These are phyloP conservation scores for Cataglyphis rosenhaueri DNA, from an alignment of 2,888 invertebrate genomes.

Conservation along the genomic window DNA sequence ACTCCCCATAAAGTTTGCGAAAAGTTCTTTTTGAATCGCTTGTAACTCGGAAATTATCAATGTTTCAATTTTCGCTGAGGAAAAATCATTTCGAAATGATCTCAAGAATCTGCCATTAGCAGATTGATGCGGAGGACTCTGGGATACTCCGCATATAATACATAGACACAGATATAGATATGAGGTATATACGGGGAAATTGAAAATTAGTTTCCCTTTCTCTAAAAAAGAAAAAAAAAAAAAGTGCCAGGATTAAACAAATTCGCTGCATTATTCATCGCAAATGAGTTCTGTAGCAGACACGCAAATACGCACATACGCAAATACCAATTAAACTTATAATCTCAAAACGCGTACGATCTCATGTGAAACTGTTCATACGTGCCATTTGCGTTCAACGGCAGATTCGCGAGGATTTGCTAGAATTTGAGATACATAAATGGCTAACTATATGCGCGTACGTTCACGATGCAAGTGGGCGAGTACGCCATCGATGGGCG, in stretches of 20 bases:
- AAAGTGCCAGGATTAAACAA: constrained; percentile 44
- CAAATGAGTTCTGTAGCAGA: constrained; percentile 46
- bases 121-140: not conserved
- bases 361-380: constrained; percentile 54
- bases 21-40: not conserved
- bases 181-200: not conserved
- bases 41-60: not conserved
- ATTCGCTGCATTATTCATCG: constrained; percentile 50
- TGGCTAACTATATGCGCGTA: constrained; percentile 52
- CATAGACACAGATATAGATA: not conserved
- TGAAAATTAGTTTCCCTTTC: not conserved
- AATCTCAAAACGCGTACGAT: constrained; percentile 53
- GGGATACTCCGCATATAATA: not conserved
- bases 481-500: constrained; percentile 36
- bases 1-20: not conserved
- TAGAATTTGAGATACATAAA: constrained; percentile 55
- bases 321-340: constrained; percentile 57
- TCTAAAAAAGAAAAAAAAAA: not conserved
- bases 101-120: not conserved
- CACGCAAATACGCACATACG: constrained; percentile 51
- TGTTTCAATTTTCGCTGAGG: not conserved
- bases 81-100: not conserved
- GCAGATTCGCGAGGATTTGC: constrained; percentile 55
- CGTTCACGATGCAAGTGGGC: constrained; percentile 23
- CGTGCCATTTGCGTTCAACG: constrained; percentile 54